Evolutionary conservation across 1,140 invertebrate species (phyloP), one percentile per base, ranked within the genome.

Genomic region (Zelostemma sp.): DNA sequence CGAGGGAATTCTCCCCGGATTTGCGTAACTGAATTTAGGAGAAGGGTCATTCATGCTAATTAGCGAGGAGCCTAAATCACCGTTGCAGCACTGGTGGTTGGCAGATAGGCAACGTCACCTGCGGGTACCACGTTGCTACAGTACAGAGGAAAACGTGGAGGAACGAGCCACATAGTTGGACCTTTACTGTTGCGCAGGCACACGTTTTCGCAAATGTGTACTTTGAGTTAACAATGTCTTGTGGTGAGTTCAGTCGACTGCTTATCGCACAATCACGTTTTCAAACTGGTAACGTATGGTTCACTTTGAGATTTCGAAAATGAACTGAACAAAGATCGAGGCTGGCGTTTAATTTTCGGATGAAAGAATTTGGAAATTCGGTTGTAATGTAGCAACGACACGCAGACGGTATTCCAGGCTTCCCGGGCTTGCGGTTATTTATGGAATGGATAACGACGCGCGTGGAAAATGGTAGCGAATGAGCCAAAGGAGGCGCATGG

Each of bases 361-460:
- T n/a, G n/a, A n/a, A n/a, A n/a, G n/a, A n/a, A n/a, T n/a, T n/a
- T n/a, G n/a, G 49, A 59, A 57, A 33, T 51, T 12, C 51, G 69
- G 49, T 55, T 72, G 72, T 72, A 74, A 80, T 80, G 74, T 77
- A 80, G 80, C n/a, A 81, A 80, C 79, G 80, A 73, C 68, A 71
- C 63, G 74, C 72, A 64, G 68, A 68, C 74, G 58, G 66, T 82
- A 80, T 74, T 78, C 80, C 78, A 81, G 74, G 70, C 78, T 81
- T 82, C 80, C 80, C 77, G 72, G 77, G 63, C 66, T 59, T 64
- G 54, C 77, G 74, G 78, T 81, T 79, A 81, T 81, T 82, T 82
- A 79, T 80, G 76, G 74, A 76, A 75, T 72, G 68, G 77, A 77
- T 78, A 79, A 76, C 78, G 79, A 75, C 78, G 72, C 73, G 77